A percentile compares a stretch with the other conserved stretches of the same genome.
Evolutionary conservation across 2,888 invertebrate species (phyloP).

Genomic region (Operophtera brumata): DNA sequence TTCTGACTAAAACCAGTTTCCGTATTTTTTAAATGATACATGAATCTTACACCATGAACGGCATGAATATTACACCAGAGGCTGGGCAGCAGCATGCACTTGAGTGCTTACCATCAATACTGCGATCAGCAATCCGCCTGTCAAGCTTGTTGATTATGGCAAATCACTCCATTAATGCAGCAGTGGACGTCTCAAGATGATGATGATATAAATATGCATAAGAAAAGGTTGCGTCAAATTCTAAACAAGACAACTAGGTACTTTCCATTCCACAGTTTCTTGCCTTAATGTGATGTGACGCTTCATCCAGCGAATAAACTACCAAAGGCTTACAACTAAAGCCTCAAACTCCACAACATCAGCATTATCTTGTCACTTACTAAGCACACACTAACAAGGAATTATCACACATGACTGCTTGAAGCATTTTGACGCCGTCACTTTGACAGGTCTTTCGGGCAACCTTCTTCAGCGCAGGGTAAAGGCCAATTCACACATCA

Average conservation of each 20-base stretch:
- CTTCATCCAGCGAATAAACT: slow-evolving; percentile 30
- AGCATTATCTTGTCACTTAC: slow-evolving; percentile 67
- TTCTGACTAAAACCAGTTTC: too few relatives aligned
- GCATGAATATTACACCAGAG: too few relatives aligned
- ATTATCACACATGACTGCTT: slow-evolving; percentile 70
- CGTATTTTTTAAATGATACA: too few relatives aligned
- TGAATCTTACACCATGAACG: too few relatives aligned
- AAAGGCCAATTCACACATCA: too few relatives aligned
- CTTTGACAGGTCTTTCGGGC: slow-evolving; percentile 59
- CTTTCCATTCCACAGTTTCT: background rate
- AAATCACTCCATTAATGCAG: too few relatives aligned
- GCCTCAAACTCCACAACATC: slow-evolving; percentile 24
- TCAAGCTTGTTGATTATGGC: too few relatives aligned
- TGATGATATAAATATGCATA: too few relatives aligned
- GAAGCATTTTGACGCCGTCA: slow-evolving; percentile 70
- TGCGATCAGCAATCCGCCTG: too few relatives aligned
- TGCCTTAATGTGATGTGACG: slow-evolving; percentile 17
- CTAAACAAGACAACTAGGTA: background rate
- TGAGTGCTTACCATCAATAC: too few relatives aligned
- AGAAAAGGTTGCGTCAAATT: background rate
- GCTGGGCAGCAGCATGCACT: too few relatives aligned
- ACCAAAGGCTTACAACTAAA: slow-evolving; percentile 22
- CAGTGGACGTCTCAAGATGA: too few relatives aligned
- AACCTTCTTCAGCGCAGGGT: slow-evolving; percentile 52
- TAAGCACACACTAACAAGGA: slow-evolving; percentile 68